Evolutionary conservation across 2,888 invertebrate genomes (phyloP).

Genomic region (Spodoptera picta): DNA sequence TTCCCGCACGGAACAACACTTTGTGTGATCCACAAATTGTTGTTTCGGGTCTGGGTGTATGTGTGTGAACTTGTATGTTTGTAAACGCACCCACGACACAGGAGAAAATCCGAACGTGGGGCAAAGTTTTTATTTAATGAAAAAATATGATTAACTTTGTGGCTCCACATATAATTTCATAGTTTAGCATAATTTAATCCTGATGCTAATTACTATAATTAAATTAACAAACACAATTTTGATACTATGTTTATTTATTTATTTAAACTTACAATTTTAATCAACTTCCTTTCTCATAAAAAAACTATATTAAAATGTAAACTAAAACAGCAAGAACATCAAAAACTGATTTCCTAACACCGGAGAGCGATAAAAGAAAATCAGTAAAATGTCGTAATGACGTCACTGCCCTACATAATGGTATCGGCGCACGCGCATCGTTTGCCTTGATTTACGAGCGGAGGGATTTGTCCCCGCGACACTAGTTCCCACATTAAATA

Average conservation of each 20-base stretch:
- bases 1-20: too few relatives aligned
- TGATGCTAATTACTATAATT: too few relatives aligned
- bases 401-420: conserved; percentile 55
- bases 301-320: conserved; percentile 7
- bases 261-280: neutral
- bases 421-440: conserved; percentile 53
- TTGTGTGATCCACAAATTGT: too few relatives aligned
- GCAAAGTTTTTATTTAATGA: too few relatives aligned
- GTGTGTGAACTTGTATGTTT: too few relatives aligned
- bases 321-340: conserved; percentile 14
- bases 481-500: conserved; percentile 39
- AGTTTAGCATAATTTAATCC: too few relatives aligned
- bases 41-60: too few relatives aligned
- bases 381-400: conserved; percentile 28
- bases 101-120: too few relatives aligned
- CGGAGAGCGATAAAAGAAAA: conserved; percentile 38
- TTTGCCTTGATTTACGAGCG: conserved; percentile 46
- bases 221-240: too few relatives aligned
- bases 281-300: neutral
- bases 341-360: conserved; percentile 23
- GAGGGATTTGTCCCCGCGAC: conserved; percentile 32
- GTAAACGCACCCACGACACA: too few relatives aligned
- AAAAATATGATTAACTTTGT: too few relatives aligned
- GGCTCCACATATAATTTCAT: too few relatives aligned
- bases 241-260: neutral